Evolutionary conservation across 2,797 vertebrate species (phyloP), one percentile per base, ranked within the genome.

Genomic region (Clarias platycephalus): DNA sequence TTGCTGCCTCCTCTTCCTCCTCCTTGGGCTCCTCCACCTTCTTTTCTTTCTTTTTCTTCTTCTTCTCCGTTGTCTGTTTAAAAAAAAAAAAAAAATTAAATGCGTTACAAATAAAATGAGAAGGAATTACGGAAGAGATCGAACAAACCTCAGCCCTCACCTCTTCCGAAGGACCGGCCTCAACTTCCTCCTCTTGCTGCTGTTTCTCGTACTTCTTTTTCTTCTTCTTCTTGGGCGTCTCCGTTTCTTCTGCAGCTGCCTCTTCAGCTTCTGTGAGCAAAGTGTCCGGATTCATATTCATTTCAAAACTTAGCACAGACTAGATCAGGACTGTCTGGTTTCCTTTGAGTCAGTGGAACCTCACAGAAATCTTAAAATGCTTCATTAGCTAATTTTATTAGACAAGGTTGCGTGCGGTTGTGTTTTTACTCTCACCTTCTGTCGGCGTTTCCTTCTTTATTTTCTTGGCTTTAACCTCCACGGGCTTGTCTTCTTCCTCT

Each of bases 391-490:
- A 1, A 53, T 49, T 60, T 12, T 53, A 66, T 57, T 55, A 18
- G 31, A 31, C 5, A 26, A 80, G 10, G 31, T 15, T 16, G 26
- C 4, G 24, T 8, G 49, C 8, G 24, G 37, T 1, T 58, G 13
- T 40, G 18, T 67, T 80, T 67, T 55, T 4, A 24, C 31, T 8
- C 96, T 91, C 89, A 93, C 93, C 93, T 93, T 95, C 94, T 84
- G 87, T 10, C 84, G 90, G 89, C 0, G 72, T 5, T 53, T 95
- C 93, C 83, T 91, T 95, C 94, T 97, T 99, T 71, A 91, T 6
- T 88, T 97, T 99, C 91, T 99, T 99, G 1, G 94, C 82, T 93
- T 98, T 98, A 86, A 93, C 92, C 62, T 82, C 93, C 7, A 24
- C 83, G 0, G 92, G 88, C 83, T 91, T 83, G 60, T 93, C 94